Evolutionary conservation across 2,888 invertebrate species (phyloP).

Genomic region (Pammene aurita): DNA sequence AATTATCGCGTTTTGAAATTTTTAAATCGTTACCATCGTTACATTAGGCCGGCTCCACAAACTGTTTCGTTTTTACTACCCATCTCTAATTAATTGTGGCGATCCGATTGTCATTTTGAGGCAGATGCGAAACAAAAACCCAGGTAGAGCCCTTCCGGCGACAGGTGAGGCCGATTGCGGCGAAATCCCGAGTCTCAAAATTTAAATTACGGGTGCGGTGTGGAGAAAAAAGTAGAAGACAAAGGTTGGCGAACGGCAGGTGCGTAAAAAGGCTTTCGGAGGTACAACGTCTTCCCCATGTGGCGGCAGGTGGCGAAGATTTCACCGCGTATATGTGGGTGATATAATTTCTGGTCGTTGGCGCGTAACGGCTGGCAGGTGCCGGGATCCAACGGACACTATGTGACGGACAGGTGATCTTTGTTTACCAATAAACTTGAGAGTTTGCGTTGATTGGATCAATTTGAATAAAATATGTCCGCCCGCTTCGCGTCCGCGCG

Average conservation of each 20-base stretch:
- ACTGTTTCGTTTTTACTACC: slow-evolving; percentile 59
- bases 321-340: slow-evolving; percentile 79
- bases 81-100: slow-evolving; percentile 65
- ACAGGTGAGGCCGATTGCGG: slow-evolving; percentile 81
- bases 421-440: slow-evolving; percentile 62
- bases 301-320: slow-evolving; percentile 81
- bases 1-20: slow-evolving; percentile 55
- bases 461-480: slow-evolving; percentile 44
- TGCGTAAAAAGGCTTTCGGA: slow-evolving; percentile 61
- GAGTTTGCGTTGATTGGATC: slow-evolving; percentile 51
- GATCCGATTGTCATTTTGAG: slow-evolving; percentile 72
- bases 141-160: slow-evolving; percentile 83
- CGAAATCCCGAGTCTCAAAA: slow-evolving; percentile 76
- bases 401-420: slow-evolving; percentile 79
- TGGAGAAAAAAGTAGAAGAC: slow-evolving; percentile 72
- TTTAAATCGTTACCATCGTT: slow-evolving; percentile 63
- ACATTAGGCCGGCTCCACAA: slow-evolving; percentile 55
- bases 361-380: slow-evolving; percentile 83
- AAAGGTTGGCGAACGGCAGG: slow-evolving; percentile 80
- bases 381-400: slow-evolving; percentile 78
- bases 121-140: slow-evolving; percentile 81
- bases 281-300: slow-evolving; percentile 81
- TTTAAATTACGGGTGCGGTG: slow-evolving; percentile 77
- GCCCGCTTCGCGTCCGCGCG: slow-evolving; percentile 13
- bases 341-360: slow-evolving; percentile 81